These are phyloP conservation scores for Rhombomys opimus DNA, from an alignment of 2,113 vertebrate species.

Conservation along the genomic window DNA sequence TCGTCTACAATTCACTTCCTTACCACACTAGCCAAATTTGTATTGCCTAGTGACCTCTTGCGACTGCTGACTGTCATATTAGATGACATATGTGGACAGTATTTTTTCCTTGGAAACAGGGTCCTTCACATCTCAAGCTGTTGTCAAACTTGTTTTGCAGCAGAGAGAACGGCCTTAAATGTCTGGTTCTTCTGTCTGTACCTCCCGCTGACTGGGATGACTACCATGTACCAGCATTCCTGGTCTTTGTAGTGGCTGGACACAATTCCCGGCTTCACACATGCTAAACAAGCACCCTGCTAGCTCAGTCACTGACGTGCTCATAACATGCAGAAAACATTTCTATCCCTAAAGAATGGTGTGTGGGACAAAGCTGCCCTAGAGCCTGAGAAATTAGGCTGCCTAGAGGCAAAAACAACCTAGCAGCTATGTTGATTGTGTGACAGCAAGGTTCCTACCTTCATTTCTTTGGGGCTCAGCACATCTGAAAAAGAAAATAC, in stretches of 20 bases:
- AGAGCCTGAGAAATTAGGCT: neutral
- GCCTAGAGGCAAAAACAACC: neutral
- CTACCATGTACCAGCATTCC: neutral
- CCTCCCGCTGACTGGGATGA: neutral
- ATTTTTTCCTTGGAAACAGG: neutral
- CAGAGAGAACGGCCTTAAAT: neutral
- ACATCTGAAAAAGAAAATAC: neutral
- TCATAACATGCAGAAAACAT: neutral
- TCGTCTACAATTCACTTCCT: neutral
- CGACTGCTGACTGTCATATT: neutral
- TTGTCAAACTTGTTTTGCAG: neutral
- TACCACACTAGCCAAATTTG: neutral
- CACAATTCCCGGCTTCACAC: too few species aligned
- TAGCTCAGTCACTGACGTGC: neutral
- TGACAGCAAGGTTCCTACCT: neutral
- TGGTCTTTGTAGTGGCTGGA: too few species aligned
- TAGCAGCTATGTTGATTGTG: neutral
- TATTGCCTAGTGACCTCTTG: neutral
- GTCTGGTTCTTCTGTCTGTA: neutral
- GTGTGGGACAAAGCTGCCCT: neutral
- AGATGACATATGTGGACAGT: neutral
- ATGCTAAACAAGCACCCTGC: too few species aligned
- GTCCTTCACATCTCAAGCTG: neutral
- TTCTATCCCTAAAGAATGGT: neutral
- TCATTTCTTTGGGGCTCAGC: neutral